A percentile compares a stretch with the other conserved stretches of the same genome.
Conservation (phyloP, 2,113 vertebrate species). For the Leptocoma aspasia region DNA sequence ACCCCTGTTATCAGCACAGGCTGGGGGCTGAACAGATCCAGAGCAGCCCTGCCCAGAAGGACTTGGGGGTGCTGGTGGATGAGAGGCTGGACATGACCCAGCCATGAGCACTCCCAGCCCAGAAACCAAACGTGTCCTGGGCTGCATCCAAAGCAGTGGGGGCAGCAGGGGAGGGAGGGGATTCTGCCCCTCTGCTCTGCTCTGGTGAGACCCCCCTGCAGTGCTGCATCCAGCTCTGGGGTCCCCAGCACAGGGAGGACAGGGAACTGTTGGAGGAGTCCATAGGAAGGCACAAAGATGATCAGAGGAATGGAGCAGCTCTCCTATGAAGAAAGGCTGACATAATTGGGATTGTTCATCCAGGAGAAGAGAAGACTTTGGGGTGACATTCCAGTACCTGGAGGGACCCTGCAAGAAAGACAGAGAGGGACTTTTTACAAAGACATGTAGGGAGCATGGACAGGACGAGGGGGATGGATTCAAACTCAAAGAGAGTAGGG, state of each 20-base stretch:
- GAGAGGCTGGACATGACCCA: not conserved
- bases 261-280: not conserved
- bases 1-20: not conserved
- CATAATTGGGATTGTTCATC: not conserved
- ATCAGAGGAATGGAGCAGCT: not conserved
- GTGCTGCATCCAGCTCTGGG: not conserved
- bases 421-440: not conserved
- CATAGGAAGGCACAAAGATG: not conserved
- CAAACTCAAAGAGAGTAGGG: not conserved
- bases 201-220: not conserved
- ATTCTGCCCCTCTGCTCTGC: not conserved
- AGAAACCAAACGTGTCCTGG: not conserved
- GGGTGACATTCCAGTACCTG: not conserved
- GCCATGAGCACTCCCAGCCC: rapidly evolving
- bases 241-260: rapidly evolving
- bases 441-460: not conserved
- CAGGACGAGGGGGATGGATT: not conserved
- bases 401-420: not conserved
- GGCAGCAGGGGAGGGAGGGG: not conserved
- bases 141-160: not conserved
- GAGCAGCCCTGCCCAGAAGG: not conserved
- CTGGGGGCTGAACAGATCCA: not conserved
- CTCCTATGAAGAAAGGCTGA: not conserved
- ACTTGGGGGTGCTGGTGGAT: rapidly evolving
- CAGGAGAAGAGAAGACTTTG: not conserved